Base-by-base conservation (phyloP, 30 jellyfish, hydroid and myxozoan species). In the Cassiopea andromeda region DNA sequence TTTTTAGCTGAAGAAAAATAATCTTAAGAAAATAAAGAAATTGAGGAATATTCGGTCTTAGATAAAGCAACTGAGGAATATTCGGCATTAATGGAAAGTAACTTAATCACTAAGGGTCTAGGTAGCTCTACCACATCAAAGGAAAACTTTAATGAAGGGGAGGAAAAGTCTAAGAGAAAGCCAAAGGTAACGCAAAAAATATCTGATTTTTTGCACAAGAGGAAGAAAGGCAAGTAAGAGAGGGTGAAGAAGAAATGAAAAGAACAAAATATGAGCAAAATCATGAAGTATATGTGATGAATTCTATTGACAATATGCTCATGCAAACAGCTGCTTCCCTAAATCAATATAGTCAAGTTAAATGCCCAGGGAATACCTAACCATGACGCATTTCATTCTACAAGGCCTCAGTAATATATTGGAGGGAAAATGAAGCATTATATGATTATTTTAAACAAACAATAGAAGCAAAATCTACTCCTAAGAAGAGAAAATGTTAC, bases 201-300 rank as follows among this genome's bases (percentile, higher is more conserved):
- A 38, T 81, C 89, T 5, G 89, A 10, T 81, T 81, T 60, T 81
- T 81, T 44, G 60, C 50, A 81, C 89, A 54, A 4, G 89, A 81
- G 73, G 81, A 44, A 81, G 89, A 81, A 81, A 81, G 89, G 73
- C 81, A 58, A 19, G 60, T 19, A 48, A 81, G 44, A 60, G 89
- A 81, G 61, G 81, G 7, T 15, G 67, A 81, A 43, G 46, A 47
- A 50, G 82, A 81, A 59, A 49, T 19, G 43, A 54, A 60, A 16
- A 46, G 88, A 79, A 54, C 82, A 60, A 27, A 61, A 60, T 16
- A 81, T 19, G 89, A 81, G 79, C 81, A 60, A 81, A 83, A 81
- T 48, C 79, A 81, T 81, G 83, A 81, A 10, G 46, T 81, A 4
- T 66, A 27, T 14, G 59, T 77, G 87, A 46, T 77, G 73, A 76